Base-by-base conservation (phyloP, 1,140 invertebrate genomes). In the Drosophila yakuba region DNA sequence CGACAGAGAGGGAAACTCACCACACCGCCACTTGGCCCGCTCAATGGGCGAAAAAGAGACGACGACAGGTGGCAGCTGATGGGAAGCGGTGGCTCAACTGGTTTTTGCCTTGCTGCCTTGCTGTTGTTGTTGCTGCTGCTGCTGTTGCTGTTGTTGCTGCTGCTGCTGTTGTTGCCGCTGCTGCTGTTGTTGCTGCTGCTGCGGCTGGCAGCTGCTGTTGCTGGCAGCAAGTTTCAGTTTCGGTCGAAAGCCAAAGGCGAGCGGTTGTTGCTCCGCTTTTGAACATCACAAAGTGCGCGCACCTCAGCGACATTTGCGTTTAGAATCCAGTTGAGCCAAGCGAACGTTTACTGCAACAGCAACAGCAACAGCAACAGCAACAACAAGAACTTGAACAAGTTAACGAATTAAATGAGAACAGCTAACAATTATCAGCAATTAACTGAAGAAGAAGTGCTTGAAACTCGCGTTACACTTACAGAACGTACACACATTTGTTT, bases 201-300 rank as follows among this genome's bases (percentile, higher is more conserved):
- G 57, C 41, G 50, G 45, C 47, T 50, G 51, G 15, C 56, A 23
- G 23, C 32, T 41, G 47, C 36, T 50, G 62, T n/a, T 38, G 47
- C 64, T 54, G 48, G 48, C 63, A 64, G 36, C 35, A 57, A 54
- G 59, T 39, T 69, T 78, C 84, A 89, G 85, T 89, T 89, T 89
- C 84, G 78, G 84, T 90, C 79, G 80, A 84, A 90, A 89, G 77
- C 64, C 84, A 90, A 71, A 90, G 80, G 77, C 84, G 84, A 89
- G 85, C 80, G 84, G 84, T 89, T 89, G 73, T 86, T 78, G 68
- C 68, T 72, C 43, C 54, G 68, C 66, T 69, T 50, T 47, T 15
- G 35, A 48, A 41, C 15, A 64, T 6, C 36, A 36, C n/a, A 50
- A 17, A 60, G 60, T 63, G 60, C 55, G 60, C 60, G 60, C 20